Evolutionary conservation across 2,797 vertebrate genomes (phyloP), one percentile per base, ranked within the genome.

Genomic region (Malurus splendens): DNA sequence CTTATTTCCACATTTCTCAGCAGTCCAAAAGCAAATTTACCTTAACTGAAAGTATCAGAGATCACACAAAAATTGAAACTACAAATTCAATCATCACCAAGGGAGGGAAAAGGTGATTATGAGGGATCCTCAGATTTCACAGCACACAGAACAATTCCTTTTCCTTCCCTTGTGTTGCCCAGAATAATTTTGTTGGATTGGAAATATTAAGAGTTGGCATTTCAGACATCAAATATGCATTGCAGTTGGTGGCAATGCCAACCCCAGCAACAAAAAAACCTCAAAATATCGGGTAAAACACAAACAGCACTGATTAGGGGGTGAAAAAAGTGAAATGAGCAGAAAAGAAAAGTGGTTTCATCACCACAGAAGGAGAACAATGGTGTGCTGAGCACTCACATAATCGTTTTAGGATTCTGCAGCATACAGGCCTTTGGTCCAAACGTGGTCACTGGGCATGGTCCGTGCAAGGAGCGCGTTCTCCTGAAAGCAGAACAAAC

Each of bases 341-440:
- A 7, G 38, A 15, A 62, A 82, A 64, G 12, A 36, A 44, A 57
- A n/a, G 10, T 24, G 33, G 23, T 44, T 42, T 61, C 23, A 14
- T 20, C 7, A 32, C 19, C 32, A 12, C 1, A 55, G 32, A 44
- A 55, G 1, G 25, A 84, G 28, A 24, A 39, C 8, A 39, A 11
- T 2, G 5, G 5, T 9, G 15, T 24, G 44, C 30, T 4, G 8
- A 9, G 5, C 15, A 98, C 99, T 99, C 95, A 99, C 99, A 99
- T 99, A 83, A 99, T 98, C 27, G 98, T 97, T 79, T 99, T 98
- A 7, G 99, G 99, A 90, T 99, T 99, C 94, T 99, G 98, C 80
- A 99, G 97, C 98, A 99, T 99, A 54, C 98, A 99, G 87, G 99
- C 99, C 97, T 99, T 99, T 80, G 99, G 99, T 96, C 99, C 99